A percentile compares a stretch with the other conserved stretches of the same genome.
Evolutionary conservation across 2,113 vertebrate species (phyloP).

Genomic region (Elanus axillaris): DNA sequence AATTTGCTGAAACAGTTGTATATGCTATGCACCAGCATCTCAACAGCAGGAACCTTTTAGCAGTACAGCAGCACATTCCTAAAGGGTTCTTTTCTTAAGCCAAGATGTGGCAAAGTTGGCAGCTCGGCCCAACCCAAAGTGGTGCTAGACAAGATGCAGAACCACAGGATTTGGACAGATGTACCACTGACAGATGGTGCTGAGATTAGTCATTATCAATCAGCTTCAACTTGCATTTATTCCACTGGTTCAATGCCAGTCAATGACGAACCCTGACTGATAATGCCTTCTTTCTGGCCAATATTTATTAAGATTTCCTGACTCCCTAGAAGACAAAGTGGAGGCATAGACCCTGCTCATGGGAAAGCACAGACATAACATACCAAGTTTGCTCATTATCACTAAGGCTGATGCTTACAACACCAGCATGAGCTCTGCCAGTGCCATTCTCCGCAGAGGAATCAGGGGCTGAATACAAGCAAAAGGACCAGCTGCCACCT

Average conservation of each 20-base stretch:
- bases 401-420: background rate
- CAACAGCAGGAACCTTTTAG: slow-evolving; percentile 41
- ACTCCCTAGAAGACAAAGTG: background rate
- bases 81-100: slow-evolving; percentile 12
- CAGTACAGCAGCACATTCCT: background rate
- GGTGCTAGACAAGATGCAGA: slow-evolving; percentile 52
- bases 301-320: slow-evolving; percentile 2
- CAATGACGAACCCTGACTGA: background rate
- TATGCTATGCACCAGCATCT: background rate
- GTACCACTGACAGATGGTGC: slow-evolving; percentile 41
- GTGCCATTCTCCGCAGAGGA: background rate
- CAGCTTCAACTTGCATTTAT: slow-evolving; percentile 28
- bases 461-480: background rate
- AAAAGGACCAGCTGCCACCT: background rate
- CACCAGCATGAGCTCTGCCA: background rate
- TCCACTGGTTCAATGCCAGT: slow-evolving; percentile 13
- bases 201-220: slow-evolving; percentile 52
- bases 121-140: background rate
- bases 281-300: background rate
- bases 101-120: slow-evolving; percentile 29
- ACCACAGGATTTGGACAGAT: slow-evolving; percentile 47
- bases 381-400: background rate
- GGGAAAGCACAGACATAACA: background rate
- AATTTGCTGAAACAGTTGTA: slow-evolving; percentile 1
- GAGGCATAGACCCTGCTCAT: background rate